Evolutionary conservation across 2,113 vertebrate species (phyloP).

Genomic region (Tachycineta bicolor): DNA sequence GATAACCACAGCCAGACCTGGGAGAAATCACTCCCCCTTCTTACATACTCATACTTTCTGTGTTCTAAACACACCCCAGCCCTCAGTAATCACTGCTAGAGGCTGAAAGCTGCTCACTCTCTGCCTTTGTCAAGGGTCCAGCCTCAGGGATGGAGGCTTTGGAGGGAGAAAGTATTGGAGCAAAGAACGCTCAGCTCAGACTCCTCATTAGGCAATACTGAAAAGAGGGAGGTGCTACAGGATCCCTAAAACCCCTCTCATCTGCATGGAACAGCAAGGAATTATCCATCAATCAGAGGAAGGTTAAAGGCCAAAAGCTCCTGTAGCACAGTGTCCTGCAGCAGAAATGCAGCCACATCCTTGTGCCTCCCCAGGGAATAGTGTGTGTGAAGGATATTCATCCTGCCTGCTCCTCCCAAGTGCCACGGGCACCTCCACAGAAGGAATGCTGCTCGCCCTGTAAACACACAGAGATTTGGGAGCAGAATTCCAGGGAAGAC

Average conservation of each 20-base stretch:
- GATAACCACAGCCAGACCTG: not conserved
- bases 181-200: not conserved
- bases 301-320: not conserved
- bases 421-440: fast-evolving
- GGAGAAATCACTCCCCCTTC: not conserved
- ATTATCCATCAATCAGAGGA: not conserved
- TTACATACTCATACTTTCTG: fast-evolving
- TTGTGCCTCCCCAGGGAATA: not conserved
- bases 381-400: not conserved
- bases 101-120: not conserved
- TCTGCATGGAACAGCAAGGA: not conserved
- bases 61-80: not conserved
- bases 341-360: not conserved
- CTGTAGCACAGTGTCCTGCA: not conserved
- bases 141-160: not conserved
- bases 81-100: not conserved
- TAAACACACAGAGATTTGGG: not conserved
- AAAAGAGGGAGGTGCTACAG: not conserved
- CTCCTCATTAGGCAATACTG: not conserved
- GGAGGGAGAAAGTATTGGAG: not conserved
- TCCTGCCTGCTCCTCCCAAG: not conserved
- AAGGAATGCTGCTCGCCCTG: not conserved
- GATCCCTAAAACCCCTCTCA: not conserved
- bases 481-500: not conserved
- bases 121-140: not conserved